phyloP scores from a whole-genome alignment of 1,140 invertebrate species.

The Pseudomyrmex pallidus region DNA sequence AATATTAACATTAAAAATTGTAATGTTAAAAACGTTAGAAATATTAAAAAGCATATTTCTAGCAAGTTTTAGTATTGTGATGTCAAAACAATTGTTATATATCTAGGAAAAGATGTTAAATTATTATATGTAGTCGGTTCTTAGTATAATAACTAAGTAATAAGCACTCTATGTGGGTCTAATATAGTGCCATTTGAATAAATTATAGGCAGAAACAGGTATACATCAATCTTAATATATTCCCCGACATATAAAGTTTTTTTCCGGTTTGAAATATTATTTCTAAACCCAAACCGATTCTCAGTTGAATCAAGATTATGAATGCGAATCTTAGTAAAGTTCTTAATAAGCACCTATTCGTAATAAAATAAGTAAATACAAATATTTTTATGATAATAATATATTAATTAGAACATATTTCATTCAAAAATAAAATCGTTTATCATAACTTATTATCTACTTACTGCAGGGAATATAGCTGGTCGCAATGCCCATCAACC shows the following conservation, averaged over 20 bases:
- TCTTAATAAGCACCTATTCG: neutral
- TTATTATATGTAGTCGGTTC: constrained; percentile 11
- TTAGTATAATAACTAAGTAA: neutral
- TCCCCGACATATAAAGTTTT: constrained; percentile 10
- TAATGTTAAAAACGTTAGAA: constrained; percentile 48
- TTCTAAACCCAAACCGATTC: no score
- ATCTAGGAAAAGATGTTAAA: constrained; percentile 22
- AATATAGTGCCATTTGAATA: constrained; percentile 17
- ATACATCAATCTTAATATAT: constrained; percentile 24
- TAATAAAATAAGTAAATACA: constrained; percentile 9
- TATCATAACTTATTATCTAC: constrained; percentile 79
- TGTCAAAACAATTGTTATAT: constrained; percentile 14
- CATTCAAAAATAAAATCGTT: constrained; percentile 64
- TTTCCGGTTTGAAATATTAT: neutral
- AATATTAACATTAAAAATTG: constrained; percentile 20
- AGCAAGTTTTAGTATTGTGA: constrained; percentile 45
- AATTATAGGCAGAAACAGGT: constrained; percentile 40
- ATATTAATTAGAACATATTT: constrained; percentile 15
- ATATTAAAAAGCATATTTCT: constrained; percentile 37
- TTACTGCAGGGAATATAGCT: constrained; percentile 86
- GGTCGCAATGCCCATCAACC: constrained; percentile 85
- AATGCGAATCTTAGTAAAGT: no score
- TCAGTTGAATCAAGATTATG: no score
- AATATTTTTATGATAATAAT: constrained; percentile 2
- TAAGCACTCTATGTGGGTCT: constrained; percentile 10